These are phyloP conservation scores for Tetragonula clypearis DNA, from an alignment of 1,140 invertebrate species.

Conservation along the genomic window DNA sequence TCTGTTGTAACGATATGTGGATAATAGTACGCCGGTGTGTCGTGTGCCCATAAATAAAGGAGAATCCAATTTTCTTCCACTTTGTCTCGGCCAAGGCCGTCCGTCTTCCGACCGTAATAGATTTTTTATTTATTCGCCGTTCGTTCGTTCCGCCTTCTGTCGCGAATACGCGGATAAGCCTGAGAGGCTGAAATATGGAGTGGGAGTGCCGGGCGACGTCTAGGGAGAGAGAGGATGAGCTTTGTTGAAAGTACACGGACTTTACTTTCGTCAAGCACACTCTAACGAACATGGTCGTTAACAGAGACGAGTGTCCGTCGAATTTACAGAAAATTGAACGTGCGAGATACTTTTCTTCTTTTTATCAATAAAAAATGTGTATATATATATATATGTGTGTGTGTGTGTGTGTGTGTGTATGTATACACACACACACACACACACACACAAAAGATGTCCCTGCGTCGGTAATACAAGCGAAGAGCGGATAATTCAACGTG, in stretches of 20 bases:
- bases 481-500: no score
- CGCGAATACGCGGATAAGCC: background rate
- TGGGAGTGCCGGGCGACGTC: background rate
- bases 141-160: background rate
- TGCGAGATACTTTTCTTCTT: no score
- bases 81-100: constrained; percentile 14
- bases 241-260: background rate
- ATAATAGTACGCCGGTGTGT: constrained; percentile 28
- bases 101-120: background rate
- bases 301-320: no score
- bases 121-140: background rate
- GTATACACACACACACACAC: no score
- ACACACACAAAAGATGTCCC: no score
- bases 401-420: no score
- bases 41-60: constrained; percentile 42
- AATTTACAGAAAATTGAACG: no score
- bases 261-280: background rate
- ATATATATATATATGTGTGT: no score
- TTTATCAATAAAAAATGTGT: no score
- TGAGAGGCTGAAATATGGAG: background rate
- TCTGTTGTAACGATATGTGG: constrained; percentile 51
- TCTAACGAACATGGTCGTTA: no score
- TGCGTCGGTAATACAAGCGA: no score
- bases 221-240: background rate
- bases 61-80: constrained; percentile 46